Base-by-base conservation (phyloP, 2,113 vertebrate genomes). In the Sturnus vulgaris region DNA sequence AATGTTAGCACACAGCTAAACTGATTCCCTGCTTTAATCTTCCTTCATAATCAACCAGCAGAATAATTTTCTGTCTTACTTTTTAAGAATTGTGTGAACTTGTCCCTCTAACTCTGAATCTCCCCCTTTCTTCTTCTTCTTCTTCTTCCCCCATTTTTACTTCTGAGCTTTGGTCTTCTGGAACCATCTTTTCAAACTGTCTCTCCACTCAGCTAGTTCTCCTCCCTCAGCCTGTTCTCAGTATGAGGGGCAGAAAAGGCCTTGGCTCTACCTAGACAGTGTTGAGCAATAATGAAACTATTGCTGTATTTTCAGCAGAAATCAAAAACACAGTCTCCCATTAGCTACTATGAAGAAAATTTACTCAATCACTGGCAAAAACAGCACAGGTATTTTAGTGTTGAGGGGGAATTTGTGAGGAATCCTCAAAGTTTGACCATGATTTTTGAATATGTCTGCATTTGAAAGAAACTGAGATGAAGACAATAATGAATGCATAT, bases 171-270 rank as follows among this genome's bases (percentile, higher is more conserved):
- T 42, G 8, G 7, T 44, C 12, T 44, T 15, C 9, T 40, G 16
- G 6, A n/a, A 2, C 19, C 33, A 66, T 17, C 5, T 82, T 59
- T 60, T 47, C 31, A 21, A 25, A 28, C 12, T 44, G 6, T 21
- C 7, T 56, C 13, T 12, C 7, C 21, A 61, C 15, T 15, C 15
- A 78, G 2, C 9, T 44, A 31, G 35, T 24, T 49, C 7, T 25
- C 7, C 4, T 49, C 6, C 8, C 7, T 19, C 18, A 82, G 5
- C 9, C 11, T 63, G 2, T 42, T 69, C 0, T 0, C 7, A 8
- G 9, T 7, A 11, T 15, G 44, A 57, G 21, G 11, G 55, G 37
- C 25, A 73, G 42, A 61, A 82, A 87, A 73, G 24, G 1, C 27
- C 8, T 64, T 59, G 30, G 23, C 22, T 52, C 31, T 49, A 4